phyloP scores from a whole-genome alignment of 2,888 invertebrate genomes.

The Rotaria sp. region DNA sequence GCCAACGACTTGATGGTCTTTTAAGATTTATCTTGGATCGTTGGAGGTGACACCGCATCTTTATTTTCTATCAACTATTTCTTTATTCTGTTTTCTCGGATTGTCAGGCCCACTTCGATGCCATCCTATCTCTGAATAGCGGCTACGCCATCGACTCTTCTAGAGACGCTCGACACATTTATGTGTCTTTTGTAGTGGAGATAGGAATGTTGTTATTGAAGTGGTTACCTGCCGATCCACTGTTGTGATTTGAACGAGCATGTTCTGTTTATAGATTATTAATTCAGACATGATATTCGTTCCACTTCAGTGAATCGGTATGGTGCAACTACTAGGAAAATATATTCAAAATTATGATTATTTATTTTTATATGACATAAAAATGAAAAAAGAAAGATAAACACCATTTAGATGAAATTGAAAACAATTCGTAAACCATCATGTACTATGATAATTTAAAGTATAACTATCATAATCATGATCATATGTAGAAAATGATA shows the following conservation, averaged over 20 bases:
- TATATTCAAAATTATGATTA: too few species aligned
- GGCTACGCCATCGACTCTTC: background rate
- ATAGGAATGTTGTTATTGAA: background rate
- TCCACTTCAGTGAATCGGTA: background rate
- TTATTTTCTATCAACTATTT: background rate
- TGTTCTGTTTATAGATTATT: background rate
- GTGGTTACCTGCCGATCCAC: background rate
- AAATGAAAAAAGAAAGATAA: background rate
- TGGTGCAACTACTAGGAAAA: background rate
- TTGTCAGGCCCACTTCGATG: background rate
- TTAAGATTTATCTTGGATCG: background rate
- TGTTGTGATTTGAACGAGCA: background rate
- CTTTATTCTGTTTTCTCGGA: background rate
- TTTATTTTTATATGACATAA: background rate
- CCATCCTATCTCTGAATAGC: background rate
- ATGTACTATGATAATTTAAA: conserved; percentile 49
- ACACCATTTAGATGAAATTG: conserved; percentile 49
- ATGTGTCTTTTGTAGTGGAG: background rate
- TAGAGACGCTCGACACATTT: background rate
- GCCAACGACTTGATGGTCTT: background rate
- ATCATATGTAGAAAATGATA: conserved; percentile 80
- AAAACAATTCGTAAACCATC: conserved; percentile 54
- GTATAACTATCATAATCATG: conserved; percentile 69
- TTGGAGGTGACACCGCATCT: background rate
- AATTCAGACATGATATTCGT: background rate